Conservation (phyloP, 2,888 invertebrate species). For the Agelastica alni region DNA sequence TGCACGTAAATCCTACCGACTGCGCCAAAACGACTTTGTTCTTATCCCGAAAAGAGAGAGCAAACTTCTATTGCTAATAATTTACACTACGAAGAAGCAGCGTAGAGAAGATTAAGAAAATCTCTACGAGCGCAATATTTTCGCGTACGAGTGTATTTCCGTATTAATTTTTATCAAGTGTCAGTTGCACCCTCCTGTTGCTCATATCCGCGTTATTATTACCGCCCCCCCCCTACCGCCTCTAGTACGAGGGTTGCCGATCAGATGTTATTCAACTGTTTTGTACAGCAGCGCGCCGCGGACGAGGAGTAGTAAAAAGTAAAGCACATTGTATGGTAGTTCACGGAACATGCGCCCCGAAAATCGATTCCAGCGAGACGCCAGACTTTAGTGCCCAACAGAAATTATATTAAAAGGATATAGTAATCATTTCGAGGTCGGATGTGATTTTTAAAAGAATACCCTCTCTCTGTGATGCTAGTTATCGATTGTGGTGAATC, state of each 20-base stretch:
- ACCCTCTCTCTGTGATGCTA: slow-evolving; percentile 28
- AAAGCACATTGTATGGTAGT: slow-evolving; percentile 33
- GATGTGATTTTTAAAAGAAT: slow-evolving; percentile 11
- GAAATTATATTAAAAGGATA: slow-evolving; percentile 45
- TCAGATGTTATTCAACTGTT: slow-evolving; percentile 42
- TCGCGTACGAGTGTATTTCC: too few species aligned
- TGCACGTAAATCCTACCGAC: too few species aligned
- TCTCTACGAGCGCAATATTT: too few species aligned
- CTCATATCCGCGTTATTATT: slow-evolving; percentile 27
- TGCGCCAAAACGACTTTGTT: too few species aligned
- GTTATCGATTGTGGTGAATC: slow-evolving; percentile 1
- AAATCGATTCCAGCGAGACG: slow-evolving; percentile 55
- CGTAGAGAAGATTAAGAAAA: too few species aligned
- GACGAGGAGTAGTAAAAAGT: slow-evolving; percentile 41
- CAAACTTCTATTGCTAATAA: too few species aligned
- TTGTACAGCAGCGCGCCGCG: slow-evolving; percentile 42
- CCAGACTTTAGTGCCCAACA: slow-evolving; percentile 47
- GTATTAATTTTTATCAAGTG: too few species aligned
- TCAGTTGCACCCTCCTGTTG: slow-evolving; percentile 42
- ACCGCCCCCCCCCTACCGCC: slow-evolving; percentile 32
- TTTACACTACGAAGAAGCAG: too few species aligned
- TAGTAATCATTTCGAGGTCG: slow-evolving; percentile 8
- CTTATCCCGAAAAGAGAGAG: too few species aligned
- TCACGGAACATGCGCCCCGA: slow-evolving; percentile 54
- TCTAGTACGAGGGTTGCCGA: slow-evolving; percentile 33